A percentile compares a stretch with the other conserved stretches of the same genome.
Evolutionary conservation across 2,113 vertebrate genomes (phyloP).

Genomic region (Gadus chalcogrammus): DNA sequence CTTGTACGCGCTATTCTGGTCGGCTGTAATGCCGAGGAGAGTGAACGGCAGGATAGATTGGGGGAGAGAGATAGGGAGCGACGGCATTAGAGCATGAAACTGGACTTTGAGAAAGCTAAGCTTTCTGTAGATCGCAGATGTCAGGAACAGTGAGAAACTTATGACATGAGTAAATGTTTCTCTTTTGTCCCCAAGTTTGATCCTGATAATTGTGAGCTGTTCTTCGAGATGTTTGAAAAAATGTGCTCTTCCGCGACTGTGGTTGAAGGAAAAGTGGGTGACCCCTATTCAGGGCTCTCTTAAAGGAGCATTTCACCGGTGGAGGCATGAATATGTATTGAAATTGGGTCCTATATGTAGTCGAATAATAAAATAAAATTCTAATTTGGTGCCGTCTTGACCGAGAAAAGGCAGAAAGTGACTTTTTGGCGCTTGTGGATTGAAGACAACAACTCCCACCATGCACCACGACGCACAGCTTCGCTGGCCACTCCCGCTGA

Average conservation of each 20-base stretch:
- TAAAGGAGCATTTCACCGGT: neutral
- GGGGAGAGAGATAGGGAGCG: neutral
- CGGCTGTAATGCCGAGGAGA: neutral
- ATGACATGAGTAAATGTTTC: conserved; percentile 1
- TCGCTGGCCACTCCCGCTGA: too few relatives aligned
- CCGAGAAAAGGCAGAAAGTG: too few relatives aligned
- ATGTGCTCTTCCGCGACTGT: neutral
- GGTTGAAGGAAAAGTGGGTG: neutral
- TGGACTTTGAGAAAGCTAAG: neutral
- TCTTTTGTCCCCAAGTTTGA: neutral
- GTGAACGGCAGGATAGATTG: neutral
- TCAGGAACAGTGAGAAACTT: neutral
- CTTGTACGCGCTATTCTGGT: neutral
- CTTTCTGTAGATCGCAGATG: neutral
- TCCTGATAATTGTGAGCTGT: neutral
- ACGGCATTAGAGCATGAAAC: neutral
- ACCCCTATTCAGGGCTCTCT: neutral
- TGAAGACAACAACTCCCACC: too few relatives aligned
- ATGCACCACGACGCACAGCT: too few relatives aligned
- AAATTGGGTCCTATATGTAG: too few relatives aligned
- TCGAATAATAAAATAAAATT: too few relatives aligned
- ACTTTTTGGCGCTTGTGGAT: too few relatives aligned
- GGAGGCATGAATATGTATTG: too few relatives aligned
- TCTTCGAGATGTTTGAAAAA: neutral
- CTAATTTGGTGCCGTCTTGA: too few relatives aligned